Evolutionary conservation across 2,797 vertebrate species (phyloP).

Genomic region (Threskiornis aethiopicus): DNA sequence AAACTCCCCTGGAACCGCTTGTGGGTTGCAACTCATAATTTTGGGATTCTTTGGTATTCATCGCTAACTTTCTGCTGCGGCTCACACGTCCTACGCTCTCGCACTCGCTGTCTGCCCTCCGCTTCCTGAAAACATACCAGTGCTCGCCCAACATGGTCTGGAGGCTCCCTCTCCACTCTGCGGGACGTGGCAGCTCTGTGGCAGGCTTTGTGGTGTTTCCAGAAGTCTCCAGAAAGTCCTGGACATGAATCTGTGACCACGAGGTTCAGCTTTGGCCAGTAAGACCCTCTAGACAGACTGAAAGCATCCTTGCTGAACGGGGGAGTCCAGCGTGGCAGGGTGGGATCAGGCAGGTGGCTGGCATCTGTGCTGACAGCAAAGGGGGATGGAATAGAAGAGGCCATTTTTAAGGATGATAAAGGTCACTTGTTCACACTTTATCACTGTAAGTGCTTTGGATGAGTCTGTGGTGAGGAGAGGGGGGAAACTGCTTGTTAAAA

Average conservation of each 20-base stretch:
- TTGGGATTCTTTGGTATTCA: conserved; percentile 67
- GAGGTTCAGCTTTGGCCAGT: neutral
- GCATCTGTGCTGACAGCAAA: neutral
- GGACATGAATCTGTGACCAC: neutral
- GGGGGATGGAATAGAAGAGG: neutral
- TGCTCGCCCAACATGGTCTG: rapidly evolving
- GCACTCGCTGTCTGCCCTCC: neutral
- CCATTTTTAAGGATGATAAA: neutral
- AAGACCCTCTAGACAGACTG: neutral
- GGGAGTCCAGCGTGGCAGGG: neutral
- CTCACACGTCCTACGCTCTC: conserved; percentile 3
- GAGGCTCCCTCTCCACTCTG: neutral
- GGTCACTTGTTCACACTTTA: neutral
- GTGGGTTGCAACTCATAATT: conserved; percentile 65
- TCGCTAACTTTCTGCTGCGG: neutral
- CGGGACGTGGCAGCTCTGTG: neutral
- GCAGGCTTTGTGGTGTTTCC: neutral
- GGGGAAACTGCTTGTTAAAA: neutral
- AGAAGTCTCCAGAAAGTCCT: neutral
- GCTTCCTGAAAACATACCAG: neutral
- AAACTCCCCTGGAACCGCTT: conserved; percentile 64
- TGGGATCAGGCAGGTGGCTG: neutral
- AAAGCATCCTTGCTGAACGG: neutral
- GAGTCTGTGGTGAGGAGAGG: neutral
- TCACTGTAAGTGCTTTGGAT: neutral